A percentile compares a stretch with the other conserved stretches of the same genome.
These are phyloP conservation scores for Acheta domesticus DNA, from an alignment of 2,888 invertebrate species.

Conservation along the genomic window DNA sequence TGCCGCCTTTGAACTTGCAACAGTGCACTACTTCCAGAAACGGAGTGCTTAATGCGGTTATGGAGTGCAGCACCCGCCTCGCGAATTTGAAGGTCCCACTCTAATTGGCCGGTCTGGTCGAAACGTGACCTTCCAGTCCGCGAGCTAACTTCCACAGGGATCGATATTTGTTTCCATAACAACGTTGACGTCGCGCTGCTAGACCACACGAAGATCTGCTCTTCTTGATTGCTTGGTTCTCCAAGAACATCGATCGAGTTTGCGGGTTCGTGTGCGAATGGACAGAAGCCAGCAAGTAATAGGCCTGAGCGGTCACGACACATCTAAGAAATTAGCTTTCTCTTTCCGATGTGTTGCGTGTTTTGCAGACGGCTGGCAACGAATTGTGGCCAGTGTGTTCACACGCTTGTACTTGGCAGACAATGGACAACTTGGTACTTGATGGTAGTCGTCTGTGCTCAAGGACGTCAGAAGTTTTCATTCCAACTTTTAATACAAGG, in stretches of 20 bases:
- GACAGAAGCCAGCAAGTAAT: too few species aligned
- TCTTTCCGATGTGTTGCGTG: too few species aligned
- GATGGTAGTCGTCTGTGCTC: too few species aligned
- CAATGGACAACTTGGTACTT: too few species aligned
- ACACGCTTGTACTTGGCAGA: too few species aligned
- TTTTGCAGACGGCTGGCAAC: too few species aligned
- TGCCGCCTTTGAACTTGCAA: not conserved
- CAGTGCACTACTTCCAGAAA: too few species aligned
- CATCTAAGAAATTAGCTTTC: too few species aligned
- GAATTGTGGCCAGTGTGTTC: too few species aligned
- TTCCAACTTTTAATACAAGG: too few species aligned
- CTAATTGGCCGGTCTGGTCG: not conserved
- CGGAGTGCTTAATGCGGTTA: not conserved
- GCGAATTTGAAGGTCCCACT: not conserved
- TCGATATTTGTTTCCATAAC: not conserved
- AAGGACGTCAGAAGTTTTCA: too few species aligned
- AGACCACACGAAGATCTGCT: not conserved
- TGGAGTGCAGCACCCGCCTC: not conserved
- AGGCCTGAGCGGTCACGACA: too few species aligned
- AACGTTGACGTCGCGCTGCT: not conserved
- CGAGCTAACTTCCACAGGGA: not conserved
- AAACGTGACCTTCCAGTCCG: not conserved
- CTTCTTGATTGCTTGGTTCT: conserved; percentile 9
- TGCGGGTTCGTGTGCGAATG: not conserved
- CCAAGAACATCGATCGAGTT: not conserved